phyloP scores from a whole-genome alignment of 2,888 invertebrate species.

The Pachycephus smyrnensis region DNA sequence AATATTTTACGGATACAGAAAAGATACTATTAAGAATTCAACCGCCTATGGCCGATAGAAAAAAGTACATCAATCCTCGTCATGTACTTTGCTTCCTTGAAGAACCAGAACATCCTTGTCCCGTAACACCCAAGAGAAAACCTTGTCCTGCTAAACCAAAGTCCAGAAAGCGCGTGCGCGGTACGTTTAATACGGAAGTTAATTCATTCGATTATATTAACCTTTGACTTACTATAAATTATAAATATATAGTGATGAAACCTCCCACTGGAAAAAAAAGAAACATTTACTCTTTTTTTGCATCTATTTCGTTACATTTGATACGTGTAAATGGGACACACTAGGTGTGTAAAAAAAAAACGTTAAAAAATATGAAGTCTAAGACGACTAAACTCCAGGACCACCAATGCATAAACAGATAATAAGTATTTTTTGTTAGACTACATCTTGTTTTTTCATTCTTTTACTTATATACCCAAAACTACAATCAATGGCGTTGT shows the following conservation, averaged over 20 bases:
- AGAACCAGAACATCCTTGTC: neutral
- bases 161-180: neutral
- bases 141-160: neutral
- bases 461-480: neutral
- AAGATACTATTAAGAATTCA: constrained; percentile 37
- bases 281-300: neutral
- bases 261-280: neutral
- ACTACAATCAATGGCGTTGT: neutral
- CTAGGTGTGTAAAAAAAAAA: neutral
- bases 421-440: neutral
- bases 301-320: neutral
- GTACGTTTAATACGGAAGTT: neutral
- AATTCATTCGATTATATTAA: neutral
- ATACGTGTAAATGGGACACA: neutral
- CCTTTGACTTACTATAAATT: neutral
- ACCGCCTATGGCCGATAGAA: constrained; percentile 41
- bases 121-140: neutral
- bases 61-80: constrained; percentile 31
- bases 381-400: neutral
- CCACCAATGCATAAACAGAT: neutral
- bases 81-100: constrained; percentile 37
- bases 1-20: constrained; percentile 15
- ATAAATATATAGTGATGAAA: neutral
- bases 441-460: neutral
- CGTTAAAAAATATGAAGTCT: neutral